These are phyloP conservation scores for Ferrisia virgata DNA, from an alignment of 2,888 invertebrate species.

Conservation along the genomic window DNA sequence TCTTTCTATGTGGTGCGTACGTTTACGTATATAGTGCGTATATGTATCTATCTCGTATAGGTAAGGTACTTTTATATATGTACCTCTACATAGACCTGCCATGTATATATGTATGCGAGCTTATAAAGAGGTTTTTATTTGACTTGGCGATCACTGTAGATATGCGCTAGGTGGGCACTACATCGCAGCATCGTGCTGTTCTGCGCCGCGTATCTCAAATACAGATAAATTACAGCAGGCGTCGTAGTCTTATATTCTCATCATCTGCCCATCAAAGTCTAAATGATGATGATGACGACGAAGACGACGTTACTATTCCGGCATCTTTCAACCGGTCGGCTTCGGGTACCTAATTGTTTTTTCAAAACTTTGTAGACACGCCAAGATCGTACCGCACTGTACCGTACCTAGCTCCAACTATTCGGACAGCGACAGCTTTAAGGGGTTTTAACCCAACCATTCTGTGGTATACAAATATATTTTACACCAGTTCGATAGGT, in stretches of 20 bases:
- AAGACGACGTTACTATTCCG: background rate
- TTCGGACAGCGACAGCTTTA: background rate
- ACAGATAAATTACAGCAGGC: background rate
- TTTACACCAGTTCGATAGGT: background rate
- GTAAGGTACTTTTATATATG: no score
- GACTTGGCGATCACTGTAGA: background rate
- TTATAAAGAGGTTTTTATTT: background rate
- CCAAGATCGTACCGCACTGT: background rate
- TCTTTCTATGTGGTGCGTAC: background rate
- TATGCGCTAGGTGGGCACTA: background rate
- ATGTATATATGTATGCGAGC: background rate
- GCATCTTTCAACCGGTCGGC: background rate
- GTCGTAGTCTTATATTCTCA: background rate
- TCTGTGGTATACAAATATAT: background rate
- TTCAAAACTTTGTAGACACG: background rate
- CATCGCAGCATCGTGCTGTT: no score
- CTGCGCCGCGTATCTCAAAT: no score
- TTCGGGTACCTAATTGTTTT: conserved; percentile 9
- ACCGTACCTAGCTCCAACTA: background rate
- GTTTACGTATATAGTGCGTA: no score
- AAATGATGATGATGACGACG: no score
- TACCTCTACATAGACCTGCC: no score
- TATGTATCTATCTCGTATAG: no score
- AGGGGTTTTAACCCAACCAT: background rate
- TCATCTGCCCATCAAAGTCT: conserved; percentile 9